Conservation (phyloP, 2,888 invertebrate species). For the Iselma pallidipennis region DNA sequence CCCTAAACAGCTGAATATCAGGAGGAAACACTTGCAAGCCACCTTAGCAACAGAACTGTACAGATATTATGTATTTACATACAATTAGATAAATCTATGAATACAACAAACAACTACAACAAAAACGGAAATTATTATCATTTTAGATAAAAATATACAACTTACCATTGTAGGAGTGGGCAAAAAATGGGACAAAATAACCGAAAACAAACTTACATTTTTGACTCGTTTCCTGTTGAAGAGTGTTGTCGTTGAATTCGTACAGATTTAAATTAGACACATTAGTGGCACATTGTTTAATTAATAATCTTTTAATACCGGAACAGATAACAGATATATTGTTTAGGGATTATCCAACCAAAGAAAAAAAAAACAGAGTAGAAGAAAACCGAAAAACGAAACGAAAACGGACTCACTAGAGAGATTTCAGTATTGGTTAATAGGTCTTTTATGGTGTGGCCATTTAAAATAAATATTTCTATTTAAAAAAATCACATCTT, state of each 20-base stretch:
- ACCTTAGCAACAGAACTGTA: slow-evolving; percentile 29
- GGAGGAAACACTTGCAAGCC: slow-evolving; percentile 26
- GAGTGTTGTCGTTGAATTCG: background rate
- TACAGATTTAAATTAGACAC: background rate
- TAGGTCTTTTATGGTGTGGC: slow-evolving; percentile 21
- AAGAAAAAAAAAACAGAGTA: background rate
- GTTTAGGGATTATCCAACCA: background rate
- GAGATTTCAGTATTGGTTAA: slow-evolving; percentile 34
- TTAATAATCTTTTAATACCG: background rate
- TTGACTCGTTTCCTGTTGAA: background rate
- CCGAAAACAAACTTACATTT: background rate
- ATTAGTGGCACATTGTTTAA: background rate
- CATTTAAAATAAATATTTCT: background rate
- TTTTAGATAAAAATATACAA: background rate
- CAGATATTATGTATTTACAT: background rate
- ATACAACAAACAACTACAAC: too few species aligned
- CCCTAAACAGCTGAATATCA: slow-evolving; percentile 41
- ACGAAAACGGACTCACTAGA: slow-evolving; percentile 23
- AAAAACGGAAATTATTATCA: too few species aligned
- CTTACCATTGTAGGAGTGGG: background rate
- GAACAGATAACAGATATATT: background rate
- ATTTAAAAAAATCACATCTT: slow-evolving; percentile 14
- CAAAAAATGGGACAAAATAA: background rate
- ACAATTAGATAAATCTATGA: background rate
- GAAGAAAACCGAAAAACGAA: slow-evolving; percentile 18